Conservation (phyloP, 2,113 vertebrate genomes). For the Agapornis roseicollis region DNA sequence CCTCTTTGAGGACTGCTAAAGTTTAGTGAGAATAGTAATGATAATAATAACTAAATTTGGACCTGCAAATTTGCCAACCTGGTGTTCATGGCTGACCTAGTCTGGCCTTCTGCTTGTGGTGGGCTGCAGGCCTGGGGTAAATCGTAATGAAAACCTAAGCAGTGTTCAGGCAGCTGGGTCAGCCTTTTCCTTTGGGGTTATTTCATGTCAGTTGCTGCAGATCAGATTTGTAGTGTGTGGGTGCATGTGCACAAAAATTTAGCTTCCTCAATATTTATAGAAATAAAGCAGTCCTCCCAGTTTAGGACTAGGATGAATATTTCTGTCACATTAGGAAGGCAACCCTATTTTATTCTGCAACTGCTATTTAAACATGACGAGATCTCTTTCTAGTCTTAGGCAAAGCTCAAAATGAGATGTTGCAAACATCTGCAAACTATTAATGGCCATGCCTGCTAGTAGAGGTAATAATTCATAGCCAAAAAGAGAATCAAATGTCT, state of each 20-base stretch:
- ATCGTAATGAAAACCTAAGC: neutral
- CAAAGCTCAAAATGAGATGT: slow-evolving; percentile 36
- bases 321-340: slow-evolving; percentile 38
- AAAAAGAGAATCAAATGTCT: slow-evolving; percentile 13
- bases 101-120: neutral
- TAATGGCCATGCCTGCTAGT: slow-evolving; percentile 15
- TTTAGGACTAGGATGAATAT: slow-evolving; percentile 31
- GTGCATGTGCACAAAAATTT: neutral
- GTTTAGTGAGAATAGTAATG: neutral
- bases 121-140: neutral
- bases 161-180: neutral
- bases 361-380: slow-evolving; percentile 25
- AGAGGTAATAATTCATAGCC: slow-evolving; percentile 36
- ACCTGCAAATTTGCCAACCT: neutral
- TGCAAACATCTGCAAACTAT: slow-evolving; percentile 60
- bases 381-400: slow-evolving; percentile 42
- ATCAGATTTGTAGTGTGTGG: slow-evolving; percentile 5
- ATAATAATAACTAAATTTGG: neutral
- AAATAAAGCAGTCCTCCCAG: slow-evolving; percentile 39
- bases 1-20: neutral
- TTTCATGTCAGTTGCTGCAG: slow-evolving; percentile 2
- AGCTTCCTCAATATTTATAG: slow-evolving; percentile 21
- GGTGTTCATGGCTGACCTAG: neutral
- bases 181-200: neutral
- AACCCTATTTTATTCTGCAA: slow-evolving; percentile 47